Conservation (phyloP, 1,140 invertebrate genomes). For the Drosophila subpulchrella region DNA sequence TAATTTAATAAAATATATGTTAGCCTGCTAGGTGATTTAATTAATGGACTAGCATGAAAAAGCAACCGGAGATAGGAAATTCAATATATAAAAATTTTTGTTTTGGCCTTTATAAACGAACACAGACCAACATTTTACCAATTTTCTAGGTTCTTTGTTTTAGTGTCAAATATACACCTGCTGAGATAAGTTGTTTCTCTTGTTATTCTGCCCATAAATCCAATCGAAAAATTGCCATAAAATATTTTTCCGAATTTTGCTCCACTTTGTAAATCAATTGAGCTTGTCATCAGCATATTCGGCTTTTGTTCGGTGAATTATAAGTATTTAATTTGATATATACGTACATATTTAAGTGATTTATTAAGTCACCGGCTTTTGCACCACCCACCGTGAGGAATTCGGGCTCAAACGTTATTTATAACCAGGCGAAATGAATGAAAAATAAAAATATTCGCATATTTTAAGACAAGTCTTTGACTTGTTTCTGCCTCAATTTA, state of each 20-base stretch:
- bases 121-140: neutral
- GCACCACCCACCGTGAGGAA: conserved; percentile 22
- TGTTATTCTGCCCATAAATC: neutral
- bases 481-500: conserved; percentile 23
- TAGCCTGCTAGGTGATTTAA: neutral
- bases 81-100: neutral
- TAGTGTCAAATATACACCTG: neutral
- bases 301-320: conserved; percentile 33
- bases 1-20: neutral
- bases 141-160: neutral
- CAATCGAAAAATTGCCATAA: conserved; percentile 34
- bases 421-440: conserved; percentile 6
- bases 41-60: neutral
- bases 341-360: conserved; percentile 32
- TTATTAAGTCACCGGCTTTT: conserved; percentile 43
- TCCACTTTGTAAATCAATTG: conserved; percentile 65
- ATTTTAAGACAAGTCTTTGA: conserved; percentile 12
- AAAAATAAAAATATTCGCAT: conserved; percentile 12
- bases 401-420: conserved; percentile 15
- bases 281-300: conserved; percentile 55
- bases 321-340: conserved; percentile 60
- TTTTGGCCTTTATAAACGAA: neutral
- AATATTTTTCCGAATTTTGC: conserved; percentile 19
- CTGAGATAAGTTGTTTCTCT: neutral
- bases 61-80: neutral